Evolutionary conservation across 2,113 vertebrate species (phyloP).

Genomic region (Tragulus kanchil): DNA sequence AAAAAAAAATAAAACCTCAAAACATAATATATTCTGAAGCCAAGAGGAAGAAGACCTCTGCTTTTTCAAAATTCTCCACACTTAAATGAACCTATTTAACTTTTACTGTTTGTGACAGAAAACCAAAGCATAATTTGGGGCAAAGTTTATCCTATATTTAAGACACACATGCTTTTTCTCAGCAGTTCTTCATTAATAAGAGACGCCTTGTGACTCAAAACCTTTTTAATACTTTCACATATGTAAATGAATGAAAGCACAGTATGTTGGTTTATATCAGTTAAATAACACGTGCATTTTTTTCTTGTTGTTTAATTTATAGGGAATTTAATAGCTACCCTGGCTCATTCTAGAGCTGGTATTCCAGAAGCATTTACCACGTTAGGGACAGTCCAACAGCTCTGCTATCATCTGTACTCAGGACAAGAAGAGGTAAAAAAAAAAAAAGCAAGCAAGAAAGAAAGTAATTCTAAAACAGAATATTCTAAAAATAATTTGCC

Average conservation of each 20-base stretch:
- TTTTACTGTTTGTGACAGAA: not conserved
- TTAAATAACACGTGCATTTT: not conserved
- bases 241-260: not conserved
- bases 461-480: conserved; percentile 37
- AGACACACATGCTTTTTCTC: not conserved
- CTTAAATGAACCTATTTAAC: not conserved
- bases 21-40: conserved; percentile 59
- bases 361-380: conserved; percentile 87
- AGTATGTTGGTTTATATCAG: not conserved
- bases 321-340: conserved; percentile 88
- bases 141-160: not conserved
- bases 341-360: conserved; percentile 87
- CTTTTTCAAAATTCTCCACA: not conserved
- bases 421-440: conserved; percentile 87
- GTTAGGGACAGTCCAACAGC: conserved; percentile 85
- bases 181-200: not conserved
- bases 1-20: not conserved
- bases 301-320: conserved; percentile 46
- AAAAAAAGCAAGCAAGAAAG: not conserved
- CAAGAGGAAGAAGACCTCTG: not conserved
- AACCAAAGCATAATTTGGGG: not conserved
- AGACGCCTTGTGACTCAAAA: not conserved
- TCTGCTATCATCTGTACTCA: conserved; percentile 87
- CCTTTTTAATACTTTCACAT: not conserved
- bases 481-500: not conserved